Conservation (phyloP, 2,797 vertebrate species). For the Telmatherina bonti region DNA sequence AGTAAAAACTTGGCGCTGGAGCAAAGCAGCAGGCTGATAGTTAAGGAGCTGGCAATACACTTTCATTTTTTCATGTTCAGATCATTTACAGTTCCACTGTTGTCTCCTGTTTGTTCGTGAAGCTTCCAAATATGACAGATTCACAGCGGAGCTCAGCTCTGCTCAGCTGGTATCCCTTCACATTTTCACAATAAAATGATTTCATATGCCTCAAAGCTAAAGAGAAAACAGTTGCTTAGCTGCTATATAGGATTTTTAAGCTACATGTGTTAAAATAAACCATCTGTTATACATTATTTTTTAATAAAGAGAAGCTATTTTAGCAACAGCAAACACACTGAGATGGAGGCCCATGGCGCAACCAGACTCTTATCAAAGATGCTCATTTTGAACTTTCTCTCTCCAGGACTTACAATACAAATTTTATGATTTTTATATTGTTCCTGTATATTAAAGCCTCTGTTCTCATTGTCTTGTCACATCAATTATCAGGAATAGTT, state of each 20-base stretch:
- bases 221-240: neutral
- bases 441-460: no score
- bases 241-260: neutral
- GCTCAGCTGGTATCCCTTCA: neutral
- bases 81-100: neutral
- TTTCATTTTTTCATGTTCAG: neutral
- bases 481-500: no score
- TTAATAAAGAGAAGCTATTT: neutral
- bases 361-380: no score
- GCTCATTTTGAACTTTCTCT: no score
- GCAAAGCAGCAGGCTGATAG: neutral
- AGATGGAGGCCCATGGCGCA: neutral
- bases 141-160: neutral
- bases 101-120: neutral
- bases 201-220: neutral
- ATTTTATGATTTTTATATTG: no score
- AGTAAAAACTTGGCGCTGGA: neutral
- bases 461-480: no score
- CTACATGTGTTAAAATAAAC: neutral
- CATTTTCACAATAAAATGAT: conserved; percentile 22
- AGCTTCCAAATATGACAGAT: conserved; percentile 29
- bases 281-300: accelerated
- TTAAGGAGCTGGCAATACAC: neutral
- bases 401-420: neutral
- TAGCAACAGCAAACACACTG: conserved; percentile 49